Base-by-base conservation (phyloP, 2,797 vertebrate genomes). In the Parotocinclus haroldoi region DNA sequence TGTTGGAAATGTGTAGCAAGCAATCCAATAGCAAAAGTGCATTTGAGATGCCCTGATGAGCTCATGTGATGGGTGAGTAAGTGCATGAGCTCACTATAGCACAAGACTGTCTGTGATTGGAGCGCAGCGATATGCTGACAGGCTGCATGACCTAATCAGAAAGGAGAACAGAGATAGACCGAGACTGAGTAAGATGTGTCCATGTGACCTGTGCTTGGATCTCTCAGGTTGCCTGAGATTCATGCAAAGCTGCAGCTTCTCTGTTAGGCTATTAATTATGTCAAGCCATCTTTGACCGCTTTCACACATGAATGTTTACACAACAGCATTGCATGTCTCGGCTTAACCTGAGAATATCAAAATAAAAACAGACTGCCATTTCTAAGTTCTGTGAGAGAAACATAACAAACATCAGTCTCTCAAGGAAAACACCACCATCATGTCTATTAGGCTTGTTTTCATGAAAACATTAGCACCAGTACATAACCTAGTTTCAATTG, bases 41-140 rank as follows among this genome's bases (percentile, higher is more conserved):
- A 46, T 8, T 19, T 57, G 58, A 13, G 1, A 68, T 36, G 56
- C 48, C 58, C 44, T 53, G 68, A 63, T 79, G 79, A 79, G 69
- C 72, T 84, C 82, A 83, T 83, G 80, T 79, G 80, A 85, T 76
- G 66, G 56, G 80, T 87, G 84, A 86, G 62, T 86, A 83, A 85
- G 78, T 46, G 54, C 62, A 83, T 86, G 83, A 85, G 70, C 72
- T 85, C 83, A 83, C 68, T 63, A 17, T 37, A 65, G 37, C 74
- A 59, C 68, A 76, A 75, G 49, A 3, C 58, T 9, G 44, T 53
- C 36, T 61, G 0, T 62, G 85, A 87, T 85, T 88, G 84, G 86
- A 70, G 42, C 66, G 79, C 52, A 19, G 65, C 17, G 60, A 46
- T 78, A 57, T 73, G 71, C 71, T 18, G 70, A 72, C 49, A 44